Base-by-base conservation (phyloP, 2,888 invertebrate species). In the Andrena fulva region DNA sequence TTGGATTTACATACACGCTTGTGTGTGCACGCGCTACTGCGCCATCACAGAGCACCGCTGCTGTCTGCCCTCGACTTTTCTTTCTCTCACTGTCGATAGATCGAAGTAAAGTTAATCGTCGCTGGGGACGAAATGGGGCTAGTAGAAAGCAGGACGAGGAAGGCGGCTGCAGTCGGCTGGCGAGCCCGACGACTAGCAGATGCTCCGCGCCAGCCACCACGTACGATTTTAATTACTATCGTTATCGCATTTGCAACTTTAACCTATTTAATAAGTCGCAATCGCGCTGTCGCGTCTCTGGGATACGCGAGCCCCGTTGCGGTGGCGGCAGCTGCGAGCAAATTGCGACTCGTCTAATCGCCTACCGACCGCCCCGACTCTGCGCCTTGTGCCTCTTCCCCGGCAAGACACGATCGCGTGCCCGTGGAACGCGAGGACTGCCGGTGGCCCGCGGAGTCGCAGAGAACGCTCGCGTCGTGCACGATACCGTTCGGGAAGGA, bases 201-300 rank as follows among this genome's bases (percentile, higher is more conserved):
- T 84, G 86, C 77, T 85, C 62, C 10, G 42, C 10, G 42, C 29
- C 54, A 60, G 62, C 52, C 33, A 27, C 73, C 75, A 60, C 83
- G 77, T 76, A 82, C 86, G 84, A 87, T 89, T 91, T 87, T 90
- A 91, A 91, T 91, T 91, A 89, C 89, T 88, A 91, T 91, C 91
- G 89, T 91, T 91, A 92, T 92, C 91, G 91, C 89, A 80, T 92
- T 91, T 88, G 91, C 90, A 73, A 90, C 90, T 92, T 91, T 90
- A 91, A 91, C 91, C 91, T 89, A 90, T 91, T 91, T 91, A 91
- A 90, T 91, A 91, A 90, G 86, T 90, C 87, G 87, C 89, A 90
- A 90, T 91, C 89, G 81, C 81, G 83, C 80, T 69, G 63, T 35
- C 64, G 77, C 20, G 56, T 59, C 42, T 42, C 52, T 68, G 54